phyloP scores from a whole-genome alignment of 2,113 vertebrate species.

The Kryptolebias marmoratus region DNA sequence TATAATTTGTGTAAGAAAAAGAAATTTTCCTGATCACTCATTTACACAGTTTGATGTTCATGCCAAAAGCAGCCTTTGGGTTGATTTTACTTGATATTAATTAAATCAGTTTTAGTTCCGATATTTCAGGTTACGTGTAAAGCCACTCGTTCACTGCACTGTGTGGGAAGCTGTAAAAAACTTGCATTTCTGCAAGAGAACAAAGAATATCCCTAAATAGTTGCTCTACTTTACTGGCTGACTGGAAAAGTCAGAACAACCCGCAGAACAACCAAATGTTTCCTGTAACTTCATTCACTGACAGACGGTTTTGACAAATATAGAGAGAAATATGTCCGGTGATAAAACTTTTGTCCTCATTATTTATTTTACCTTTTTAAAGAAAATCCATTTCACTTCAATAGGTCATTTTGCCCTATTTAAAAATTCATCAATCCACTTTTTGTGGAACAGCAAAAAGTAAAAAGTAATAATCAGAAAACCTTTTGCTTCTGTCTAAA shows the following conservation, averaged over 20 bases:
- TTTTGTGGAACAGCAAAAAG: not conserved
- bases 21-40: no score
- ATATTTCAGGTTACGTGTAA: slow-evolving; percentile 1
- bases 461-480: not conserved
- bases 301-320: not conserved
- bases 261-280: not conserved
- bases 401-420: not conserved
- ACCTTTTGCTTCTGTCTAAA: no score
- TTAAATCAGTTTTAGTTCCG: no score
- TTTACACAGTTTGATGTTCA: no score
- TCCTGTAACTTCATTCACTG: not conserved
- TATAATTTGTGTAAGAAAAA: no score
- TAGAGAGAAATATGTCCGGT: not conserved
- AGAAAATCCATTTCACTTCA: not conserved
- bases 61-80: no score
- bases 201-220: not conserved
- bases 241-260: not conserved
- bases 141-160: not conserved
- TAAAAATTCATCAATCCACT: not conserved
- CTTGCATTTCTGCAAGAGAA: not conserved
- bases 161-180: not conserved
- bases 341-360: not conserved
- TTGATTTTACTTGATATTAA: no score
- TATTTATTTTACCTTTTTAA: not conserved
- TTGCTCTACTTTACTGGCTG: not conserved